phyloP scores from a whole-genome alignment of 2,797 vertebrate genomes.

The Chaetophractus vellerosus region DNA sequence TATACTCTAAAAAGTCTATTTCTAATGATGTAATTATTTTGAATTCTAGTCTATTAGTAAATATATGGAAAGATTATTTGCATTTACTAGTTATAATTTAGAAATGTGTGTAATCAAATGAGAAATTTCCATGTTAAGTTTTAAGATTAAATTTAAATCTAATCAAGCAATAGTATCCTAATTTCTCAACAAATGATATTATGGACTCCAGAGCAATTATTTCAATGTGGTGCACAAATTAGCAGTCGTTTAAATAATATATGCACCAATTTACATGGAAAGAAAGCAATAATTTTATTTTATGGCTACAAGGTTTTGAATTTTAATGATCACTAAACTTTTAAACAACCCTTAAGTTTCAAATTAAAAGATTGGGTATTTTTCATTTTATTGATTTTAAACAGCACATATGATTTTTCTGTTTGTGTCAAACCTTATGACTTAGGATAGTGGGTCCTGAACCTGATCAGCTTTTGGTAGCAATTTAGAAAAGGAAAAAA shows the following conservation, averaged over 20 bases:
- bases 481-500: background rate
- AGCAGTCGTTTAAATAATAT: slow-evolving; percentile 73
- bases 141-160: slow-evolving; percentile 64
- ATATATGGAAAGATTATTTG: slow-evolving; percentile 8
- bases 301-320: slow-evolving; percentile 53
- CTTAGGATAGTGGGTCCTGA: background rate
- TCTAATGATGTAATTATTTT: background rate
- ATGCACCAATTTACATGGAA: slow-evolving; percentile 50
- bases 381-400: slow-evolving; percentile 25
- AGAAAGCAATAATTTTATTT: slow-evolving; percentile 77
- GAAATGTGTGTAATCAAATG: background rate
- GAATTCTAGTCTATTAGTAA: background rate
- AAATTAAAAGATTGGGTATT: slow-evolving; percentile 55
- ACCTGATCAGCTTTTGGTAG: background rate
- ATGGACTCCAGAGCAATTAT: slow-evolving; percentile 72
- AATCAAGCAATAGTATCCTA: slow-evolving; percentile 63
- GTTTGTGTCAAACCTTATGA: background rate
- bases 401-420: background rate
- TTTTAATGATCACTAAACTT: slow-evolving; percentile 78
- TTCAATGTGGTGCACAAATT: slow-evolving; percentile 68
- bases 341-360: slow-evolving; percentile 58
- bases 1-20: background rate
- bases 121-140: slow-evolving; percentile 32
- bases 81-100: slow-evolving; percentile 56
- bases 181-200: slow-evolving; percentile 74